phyloP scores from a whole-genome alignment of 2,113 vertebrate genomes.

The Eudyptes chrysolophus region DNA sequence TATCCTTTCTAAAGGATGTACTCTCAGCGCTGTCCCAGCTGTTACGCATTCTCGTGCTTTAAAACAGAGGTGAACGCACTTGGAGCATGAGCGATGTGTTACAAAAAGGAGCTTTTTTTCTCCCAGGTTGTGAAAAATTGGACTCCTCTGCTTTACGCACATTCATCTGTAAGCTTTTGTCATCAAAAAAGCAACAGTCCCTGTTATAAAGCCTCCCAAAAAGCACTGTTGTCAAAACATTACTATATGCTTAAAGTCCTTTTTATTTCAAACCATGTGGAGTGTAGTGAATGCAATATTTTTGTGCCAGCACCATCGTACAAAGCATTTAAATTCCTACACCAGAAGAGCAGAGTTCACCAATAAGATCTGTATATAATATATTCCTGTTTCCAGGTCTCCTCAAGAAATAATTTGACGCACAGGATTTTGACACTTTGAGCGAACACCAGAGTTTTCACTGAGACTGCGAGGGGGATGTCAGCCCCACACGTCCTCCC shows the following conservation, averaged over 20 bases:
- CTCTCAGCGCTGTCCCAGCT: neutral
- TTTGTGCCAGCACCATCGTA: neutral
- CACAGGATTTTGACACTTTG: neutral
- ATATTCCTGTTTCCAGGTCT: neutral
- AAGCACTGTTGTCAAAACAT: neutral
- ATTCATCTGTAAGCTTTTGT: neutral
- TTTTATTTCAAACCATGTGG: neutral
- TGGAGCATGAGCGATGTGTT: neutral
- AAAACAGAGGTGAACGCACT: neutral
- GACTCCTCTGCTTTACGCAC: neutral
- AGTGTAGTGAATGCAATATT: neutral
- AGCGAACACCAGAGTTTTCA: neutral
- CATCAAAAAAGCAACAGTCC: neutral
- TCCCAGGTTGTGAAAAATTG: neutral
- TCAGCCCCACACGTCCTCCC: neutral
- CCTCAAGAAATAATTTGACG: neutral
- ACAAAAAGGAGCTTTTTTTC: neutral
- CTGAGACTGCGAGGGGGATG: neutral
- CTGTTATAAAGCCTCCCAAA: neutral
- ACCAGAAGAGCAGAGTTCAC: neutral
- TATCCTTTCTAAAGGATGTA: conserved; percentile 13
- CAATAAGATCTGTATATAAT: neutral
- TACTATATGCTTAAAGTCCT: neutral
- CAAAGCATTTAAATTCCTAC: neutral
- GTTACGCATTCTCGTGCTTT: neutral